Base-by-base conservation (phyloP, 2,797 vertebrate species). In the Sciurus vulgaris region DNA sequence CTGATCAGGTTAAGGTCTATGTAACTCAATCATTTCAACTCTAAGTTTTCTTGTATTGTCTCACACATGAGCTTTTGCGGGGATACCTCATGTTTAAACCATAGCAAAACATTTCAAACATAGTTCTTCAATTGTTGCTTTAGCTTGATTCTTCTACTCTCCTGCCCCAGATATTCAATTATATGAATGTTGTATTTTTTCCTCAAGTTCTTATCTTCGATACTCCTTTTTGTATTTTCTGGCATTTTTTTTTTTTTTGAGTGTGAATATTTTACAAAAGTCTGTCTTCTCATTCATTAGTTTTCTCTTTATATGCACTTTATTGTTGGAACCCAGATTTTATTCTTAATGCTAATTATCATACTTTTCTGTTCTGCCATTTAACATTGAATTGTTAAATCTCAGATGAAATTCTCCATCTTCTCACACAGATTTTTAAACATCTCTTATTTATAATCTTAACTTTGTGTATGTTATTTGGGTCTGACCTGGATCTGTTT, bases 121-220 rank as follows among this genome's bases (percentile, higher is more conserved):
- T 65, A 65, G 84, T 92, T 94, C 35, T 89, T 94, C 35, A 92
- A 51, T n/a, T 26, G 17, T 74, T 94, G n/a, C 33, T 92, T 92
- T 78, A 67, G 22, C 24, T 28, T 56, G 35, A 54, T 69, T 86
- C n/a, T 70, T 24, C 86, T 12, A 38, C 11, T 4, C 44, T 82
- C 14, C 38, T 22, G 28, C 15, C 63, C 51, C 1, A 35, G 47
- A n/a, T 63, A 7, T 76, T 26, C 33, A 73, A 3, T 79, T 72
- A 85, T 73, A n/a, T n/a, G 33, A 91, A 56, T 41, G 38, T 87
- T 82, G 47, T 63, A 63, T 11, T 87, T 91, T 79, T 73, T 17
- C 49, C 41, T 59, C 47, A 67, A 18, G 12, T 84, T 13, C 44
- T 17, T 47, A 18, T 63, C 47, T 89, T 24, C 72, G 79, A 74